Evolutionary conservation across 1,140 invertebrate genomes (phyloP).

Genomic region (Brachionus asplanchnoidis): DNA sequence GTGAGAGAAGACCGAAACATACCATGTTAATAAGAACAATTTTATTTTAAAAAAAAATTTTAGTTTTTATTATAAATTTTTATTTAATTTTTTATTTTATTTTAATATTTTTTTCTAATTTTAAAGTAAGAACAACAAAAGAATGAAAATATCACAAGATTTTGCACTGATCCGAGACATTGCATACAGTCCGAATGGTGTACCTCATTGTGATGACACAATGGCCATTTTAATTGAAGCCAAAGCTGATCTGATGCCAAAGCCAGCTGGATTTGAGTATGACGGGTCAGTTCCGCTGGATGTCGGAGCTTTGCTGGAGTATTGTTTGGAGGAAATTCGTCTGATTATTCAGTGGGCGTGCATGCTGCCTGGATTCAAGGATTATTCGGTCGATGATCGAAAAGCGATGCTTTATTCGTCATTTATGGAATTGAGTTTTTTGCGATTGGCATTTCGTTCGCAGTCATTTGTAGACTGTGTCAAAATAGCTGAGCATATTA

Average conservation of each 20-base stretch:
- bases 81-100: neutral
- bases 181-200: constrained; percentile 29
- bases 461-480: constrained; percentile 40
- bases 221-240: constrained; percentile 30
- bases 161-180: constrained; percentile 36
- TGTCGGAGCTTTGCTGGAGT: constrained; percentile 23
- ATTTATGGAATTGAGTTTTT: constrained; percentile 36
- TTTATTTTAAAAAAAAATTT: neutral
- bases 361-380: constrained; percentile 17
- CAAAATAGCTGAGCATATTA: constrained; percentile 39
- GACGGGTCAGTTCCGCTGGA: constrained; percentile 26
- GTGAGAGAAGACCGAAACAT: constrained; percentile 53
- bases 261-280: constrained; percentile 28
- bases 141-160: constrained; percentile 32
- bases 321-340: constrained; percentile 37
- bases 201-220: constrained; percentile 41
- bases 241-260: constrained; percentile 36
- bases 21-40: neutral
- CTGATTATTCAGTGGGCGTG: constrained; percentile 32
- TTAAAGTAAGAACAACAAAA: neutral
- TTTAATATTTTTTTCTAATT: neutral
- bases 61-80: too few relatives aligned
- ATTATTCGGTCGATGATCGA: constrained; percentile 32
- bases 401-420: constrained; percentile 40
- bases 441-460: constrained; percentile 30